Evolutionary conservation across 2,113 vertebrate species (phyloP).

Genomic region (Daubentonia madagascariensis): DNA sequence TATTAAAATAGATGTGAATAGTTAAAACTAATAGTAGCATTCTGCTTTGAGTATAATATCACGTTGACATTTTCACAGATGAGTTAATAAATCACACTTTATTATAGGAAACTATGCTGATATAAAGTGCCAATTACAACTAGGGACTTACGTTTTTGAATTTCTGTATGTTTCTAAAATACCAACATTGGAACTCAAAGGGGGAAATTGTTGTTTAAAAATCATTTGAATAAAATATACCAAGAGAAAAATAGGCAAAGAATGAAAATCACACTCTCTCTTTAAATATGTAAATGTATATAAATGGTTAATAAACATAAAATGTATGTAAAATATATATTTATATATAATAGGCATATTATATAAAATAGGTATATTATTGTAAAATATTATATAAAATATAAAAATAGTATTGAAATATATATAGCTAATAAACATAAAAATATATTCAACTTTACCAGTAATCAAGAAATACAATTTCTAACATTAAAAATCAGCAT

Average conservation of each 20-base stretch:
- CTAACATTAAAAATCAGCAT: neutral
- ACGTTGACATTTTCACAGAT: conserved; percentile 39
- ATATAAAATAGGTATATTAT: neutral
- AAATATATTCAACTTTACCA: neutral
- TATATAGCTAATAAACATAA: neutral
- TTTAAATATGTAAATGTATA: neutral
- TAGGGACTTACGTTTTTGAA: conserved; percentile 20
- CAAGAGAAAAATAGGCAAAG: neutral
- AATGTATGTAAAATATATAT: neutral
- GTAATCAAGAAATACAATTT: conserved; percentile 23
- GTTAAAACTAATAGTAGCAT: conserved; percentile 65
- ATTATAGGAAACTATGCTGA: neutral
- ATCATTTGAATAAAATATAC: neutral
- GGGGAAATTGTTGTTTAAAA: neutral
- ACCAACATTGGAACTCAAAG: neutral
- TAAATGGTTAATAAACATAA: neutral
- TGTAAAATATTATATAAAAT: neutral
- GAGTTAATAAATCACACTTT: conserved; percentile 48
- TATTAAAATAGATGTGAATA: conserved; percentile 78
- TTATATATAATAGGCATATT: neutral
- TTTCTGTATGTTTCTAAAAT: conserved; percentile 16
- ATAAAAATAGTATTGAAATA: neutral
- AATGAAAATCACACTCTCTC: neutral
- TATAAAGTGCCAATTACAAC: conserved; percentile 26
- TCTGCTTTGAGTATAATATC: conserved; percentile 46